A percentile compares a stretch with the other conserved stretches of the same genome.
Evolutionary conservation across 2,888 invertebrate genomes (phyloP).

Genomic region (Dasysyrphus tricinctus): DNA sequence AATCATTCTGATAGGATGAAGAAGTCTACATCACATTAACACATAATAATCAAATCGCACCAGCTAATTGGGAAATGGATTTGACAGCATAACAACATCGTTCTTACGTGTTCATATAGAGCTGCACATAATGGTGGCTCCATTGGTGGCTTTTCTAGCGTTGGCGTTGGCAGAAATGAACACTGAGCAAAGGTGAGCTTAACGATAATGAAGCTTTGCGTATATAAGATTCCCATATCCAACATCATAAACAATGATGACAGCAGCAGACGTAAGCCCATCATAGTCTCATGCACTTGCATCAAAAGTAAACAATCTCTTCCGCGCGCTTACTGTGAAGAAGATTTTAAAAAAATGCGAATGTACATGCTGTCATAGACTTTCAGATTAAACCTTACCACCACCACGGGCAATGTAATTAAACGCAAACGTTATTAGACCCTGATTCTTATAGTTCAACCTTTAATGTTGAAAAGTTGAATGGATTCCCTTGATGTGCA

Average conservation of each 20-base stretch:
- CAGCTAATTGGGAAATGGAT: constrained; percentile 29
- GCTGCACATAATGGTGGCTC: not conserved
- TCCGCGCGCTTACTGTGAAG: constrained; percentile 20
- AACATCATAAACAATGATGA: constrained; percentile 24
- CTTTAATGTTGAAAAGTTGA: not conserved
- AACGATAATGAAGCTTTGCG: not conserved
- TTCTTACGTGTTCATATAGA: not conserved
- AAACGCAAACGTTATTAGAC: not conserved
- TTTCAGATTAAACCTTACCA: not conserved
- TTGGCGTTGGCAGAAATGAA: constrained; percentile 7
- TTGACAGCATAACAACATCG: constrained; percentile 1
- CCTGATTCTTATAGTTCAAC: not conserved
- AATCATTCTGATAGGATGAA: constrained; percentile 3
- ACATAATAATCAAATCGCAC: constrained; percentile 13
- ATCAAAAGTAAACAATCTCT: constrained; percentile 40
- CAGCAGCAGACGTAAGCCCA: not conserved
- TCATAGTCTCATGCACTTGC: constrained; percentile 12
- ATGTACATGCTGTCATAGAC: constrained; percentile 2
- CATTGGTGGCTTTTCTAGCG: not conserved
- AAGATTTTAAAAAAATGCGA: not conserved
- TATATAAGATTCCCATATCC: not conserved
- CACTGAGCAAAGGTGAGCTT: constrained; percentile 2
- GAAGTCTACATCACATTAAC: constrained; percentile 9
- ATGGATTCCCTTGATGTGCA: not conserved
- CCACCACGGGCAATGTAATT: not conserved